These are phyloP conservation scores for Ochotona curzoniae DNA, from an alignment of 2,113 vertebrate genomes.

Conservation along the genomic window DNA sequence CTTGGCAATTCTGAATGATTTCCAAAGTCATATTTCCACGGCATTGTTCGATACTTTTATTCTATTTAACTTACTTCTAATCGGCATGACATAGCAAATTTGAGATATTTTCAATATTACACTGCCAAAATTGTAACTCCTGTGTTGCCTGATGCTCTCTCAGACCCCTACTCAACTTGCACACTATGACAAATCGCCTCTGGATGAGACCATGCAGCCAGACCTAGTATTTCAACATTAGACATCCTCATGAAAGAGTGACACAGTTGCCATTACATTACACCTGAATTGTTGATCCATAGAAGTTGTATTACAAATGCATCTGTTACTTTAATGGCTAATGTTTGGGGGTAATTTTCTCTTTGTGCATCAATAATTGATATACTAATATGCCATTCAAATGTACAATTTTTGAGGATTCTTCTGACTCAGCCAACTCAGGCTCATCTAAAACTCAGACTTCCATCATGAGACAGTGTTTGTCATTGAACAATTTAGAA, in stretches of 20 bases:
- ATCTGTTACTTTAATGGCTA: neutral
- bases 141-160: neutral
- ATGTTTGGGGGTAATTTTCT: neutral
- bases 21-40: neutral
- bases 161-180: neutral
- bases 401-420: neutral
- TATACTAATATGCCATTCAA: neutral
- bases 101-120: neutral
- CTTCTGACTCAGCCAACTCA: neutral
- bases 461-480: neutral
- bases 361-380: neutral
- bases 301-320: neutral
- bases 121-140: neutral
- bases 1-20: neutral
- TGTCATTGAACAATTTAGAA: neutral
- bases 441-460: neutral
- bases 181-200: neutral
- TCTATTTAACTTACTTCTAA: neutral
- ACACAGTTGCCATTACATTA: neutral
- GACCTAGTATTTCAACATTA: neutral
- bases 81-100: neutral
- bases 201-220: no score
- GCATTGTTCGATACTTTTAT: neutral
- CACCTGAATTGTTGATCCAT: neutral
- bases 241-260: neutral